phyloP scores from a whole-genome alignment of 2,888 invertebrate genomes.

The Halocaridina rubra region DNA sequence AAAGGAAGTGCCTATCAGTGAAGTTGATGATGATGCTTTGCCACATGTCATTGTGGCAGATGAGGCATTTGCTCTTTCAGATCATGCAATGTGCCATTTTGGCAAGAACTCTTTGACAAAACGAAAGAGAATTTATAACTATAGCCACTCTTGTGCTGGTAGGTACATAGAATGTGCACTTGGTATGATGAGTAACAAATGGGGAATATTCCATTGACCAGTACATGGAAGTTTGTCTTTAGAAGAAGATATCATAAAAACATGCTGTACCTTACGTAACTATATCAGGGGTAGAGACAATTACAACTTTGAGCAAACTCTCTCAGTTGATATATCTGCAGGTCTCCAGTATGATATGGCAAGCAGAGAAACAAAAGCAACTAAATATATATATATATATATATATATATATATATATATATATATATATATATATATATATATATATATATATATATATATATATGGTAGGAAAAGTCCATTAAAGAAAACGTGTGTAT shows the following conservation, averaged over 20 bases:
- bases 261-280: slow-evolving; percentile 1
- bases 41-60: slow-evolving; percentile 6
- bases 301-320: not conserved
- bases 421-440: slow-evolving; percentile 1
- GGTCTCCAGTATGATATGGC: not conserved
- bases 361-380: no score
- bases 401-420: slow-evolving; percentile 6
- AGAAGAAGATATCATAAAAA: slow-evolving; percentile 14
- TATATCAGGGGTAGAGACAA: not conserved
- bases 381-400: not conserved
- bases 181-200: not conserved
- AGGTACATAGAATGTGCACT: slow-evolving; percentile 2
- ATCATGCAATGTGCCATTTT: not conserved
- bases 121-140: not conserved
- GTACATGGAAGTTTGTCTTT: not conserved
- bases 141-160: not conserved
- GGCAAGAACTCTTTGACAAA: not conserved
- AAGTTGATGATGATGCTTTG: not conserved
- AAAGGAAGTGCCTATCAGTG: not conserved
- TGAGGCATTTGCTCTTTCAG: slow-evolving; percentile 7
- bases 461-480: not conserved
- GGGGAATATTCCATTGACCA: not conserved
- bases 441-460: not conserved
- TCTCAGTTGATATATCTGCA: not conserved
- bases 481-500: not conserved